A percentile compares a stretch with the other conserved stretches of the same genome.
Conservation (phyloP, 2,797 vertebrate species). For the Pteropus rufus region DNA sequence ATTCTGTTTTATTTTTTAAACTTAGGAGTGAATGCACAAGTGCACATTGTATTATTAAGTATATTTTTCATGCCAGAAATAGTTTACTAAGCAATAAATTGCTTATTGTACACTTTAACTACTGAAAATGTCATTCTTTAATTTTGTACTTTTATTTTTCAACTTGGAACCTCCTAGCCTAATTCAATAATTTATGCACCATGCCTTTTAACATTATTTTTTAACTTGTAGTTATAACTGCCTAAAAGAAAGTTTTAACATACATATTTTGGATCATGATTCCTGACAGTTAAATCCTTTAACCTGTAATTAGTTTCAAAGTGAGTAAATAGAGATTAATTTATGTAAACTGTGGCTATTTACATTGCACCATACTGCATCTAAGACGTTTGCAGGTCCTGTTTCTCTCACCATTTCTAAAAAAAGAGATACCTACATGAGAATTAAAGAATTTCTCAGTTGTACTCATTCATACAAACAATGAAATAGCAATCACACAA, state of each 20-base stretch:
- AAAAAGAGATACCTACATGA: not conserved
- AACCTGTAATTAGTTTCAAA: slow-evolving; percentile 22
- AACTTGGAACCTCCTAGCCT: not conserved
- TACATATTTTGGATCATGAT: not conserved
- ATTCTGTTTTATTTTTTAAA: not conserved
- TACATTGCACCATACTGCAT: not conserved
- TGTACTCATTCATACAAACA: not conserved
- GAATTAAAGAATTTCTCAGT: not conserved
- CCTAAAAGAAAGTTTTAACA: not conserved
- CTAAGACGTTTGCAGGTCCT: not conserved
- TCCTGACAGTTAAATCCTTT: not conserved
- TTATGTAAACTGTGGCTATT: not conserved
- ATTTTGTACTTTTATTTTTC: slow-evolving; percentile 1
- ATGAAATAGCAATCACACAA: not conserved
- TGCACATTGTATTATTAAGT: not conserved
- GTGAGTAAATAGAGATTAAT: not conserved
- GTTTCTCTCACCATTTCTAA: not conserved
- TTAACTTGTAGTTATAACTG: not conserved
- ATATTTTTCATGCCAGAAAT: not conserved
- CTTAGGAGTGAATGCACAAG: not conserved
- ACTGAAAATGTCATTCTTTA: not conserved
- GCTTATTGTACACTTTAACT: not conserved
- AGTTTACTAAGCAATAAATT: not conserved
- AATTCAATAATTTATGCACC: not conserved
- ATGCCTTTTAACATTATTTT: slow-evolving; percentile 2